Evolutionary conservation across 2,888 invertebrate genomes (phyloP).

Genomic region (Agrotis clavis): DNA sequence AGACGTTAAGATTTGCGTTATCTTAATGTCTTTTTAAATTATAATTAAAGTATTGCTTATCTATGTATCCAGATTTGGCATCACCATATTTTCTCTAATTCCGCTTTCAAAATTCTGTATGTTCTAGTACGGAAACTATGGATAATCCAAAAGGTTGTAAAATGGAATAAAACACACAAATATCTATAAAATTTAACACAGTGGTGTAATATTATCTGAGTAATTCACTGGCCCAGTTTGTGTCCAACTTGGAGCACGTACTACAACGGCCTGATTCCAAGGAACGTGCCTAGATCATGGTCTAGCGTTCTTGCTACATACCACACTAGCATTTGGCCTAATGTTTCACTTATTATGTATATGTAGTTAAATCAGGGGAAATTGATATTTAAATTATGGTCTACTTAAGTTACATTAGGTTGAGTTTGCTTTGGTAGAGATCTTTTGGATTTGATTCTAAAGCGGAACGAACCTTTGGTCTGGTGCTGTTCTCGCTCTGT

Average conservation of each 20-base stretch:
- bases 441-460: conserved; percentile 45
- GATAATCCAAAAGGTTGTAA: conserved; percentile 7
- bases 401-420: conserved; percentile 39
- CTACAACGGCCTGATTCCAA: conserved; percentile 73
- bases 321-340: conserved; percentile 45
- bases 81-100: not conserved
- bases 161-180: conserved; percentile 37
- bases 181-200: conserved; percentile 30
- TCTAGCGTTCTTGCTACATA: conserved; percentile 58
- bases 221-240: conserved; percentile 81
- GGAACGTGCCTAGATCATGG: conserved; percentile 80
- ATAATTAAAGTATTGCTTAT: not conserved
- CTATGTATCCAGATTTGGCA: not conserved
- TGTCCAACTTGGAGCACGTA: conserved; percentile 77
- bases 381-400: conserved; percentile 42
- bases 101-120: not conserved
- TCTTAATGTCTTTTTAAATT: too few relatives aligned
- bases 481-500: conserved; percentile 44
- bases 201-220: conserved; percentile 66
- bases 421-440: conserved; percentile 21
- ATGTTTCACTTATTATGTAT: conserved; percentile 44
- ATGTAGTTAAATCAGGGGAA: conserved; percentile 26
- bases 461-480: conserved; percentile 46
- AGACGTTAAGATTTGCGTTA: not conserved
- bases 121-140: not conserved